Base-by-base conservation (phyloP, 92 coral and sea anemone genomes). In the Muricea muricata region DNA sequence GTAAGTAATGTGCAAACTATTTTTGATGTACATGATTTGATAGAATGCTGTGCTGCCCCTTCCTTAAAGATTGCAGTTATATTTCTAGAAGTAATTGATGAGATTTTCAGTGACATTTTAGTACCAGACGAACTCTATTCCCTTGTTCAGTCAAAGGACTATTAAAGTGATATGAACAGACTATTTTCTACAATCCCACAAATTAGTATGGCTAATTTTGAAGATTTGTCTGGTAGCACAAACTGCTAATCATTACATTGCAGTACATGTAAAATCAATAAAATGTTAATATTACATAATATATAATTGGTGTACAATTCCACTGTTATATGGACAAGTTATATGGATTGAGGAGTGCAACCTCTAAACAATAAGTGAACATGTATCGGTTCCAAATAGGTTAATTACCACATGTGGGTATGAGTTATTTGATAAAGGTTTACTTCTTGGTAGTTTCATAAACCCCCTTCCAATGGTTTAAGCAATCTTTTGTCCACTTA, bases 31-130 rank as follows among this genome's bases (percentile, higher is more conserved):
- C 54, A 20, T 47, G 94, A 91, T 73, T 60, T 91, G n/a, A 87
- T 84, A 82, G 87, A 88, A 23, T 10, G 21, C 56, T 79, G 90
- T 48, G 65, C 83, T 41, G 68, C 83, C 33, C 85, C 91, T 12
- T 91, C 94, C 65, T 56, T 48, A 20, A 48, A 48, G 56, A 10
- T 48, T 48, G 56, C 56, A 12, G 21, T 48, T 3, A 48, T 48
- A 12, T 7, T 10, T 48, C 56, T 48, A 73, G 92, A 91, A 58
- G 92, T 88, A 4, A 75, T 91, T 42, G 69, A 85, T 91, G 92
- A 91, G 74, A 47, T 91, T 1, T 91, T 91, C 82, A 87, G 88
- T 76, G 88, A 88, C 56, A 83, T 91, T 72, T 58, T 45, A 28
- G 34, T 85, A 25, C 50, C 80, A 56, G 70, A 46, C 52, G 56